Evolutionary conservation across 2,113 vertebrate genomes (phyloP), one percentile per base, ranked within the genome.

Genomic region (Platichthys stellatus): DNA sequence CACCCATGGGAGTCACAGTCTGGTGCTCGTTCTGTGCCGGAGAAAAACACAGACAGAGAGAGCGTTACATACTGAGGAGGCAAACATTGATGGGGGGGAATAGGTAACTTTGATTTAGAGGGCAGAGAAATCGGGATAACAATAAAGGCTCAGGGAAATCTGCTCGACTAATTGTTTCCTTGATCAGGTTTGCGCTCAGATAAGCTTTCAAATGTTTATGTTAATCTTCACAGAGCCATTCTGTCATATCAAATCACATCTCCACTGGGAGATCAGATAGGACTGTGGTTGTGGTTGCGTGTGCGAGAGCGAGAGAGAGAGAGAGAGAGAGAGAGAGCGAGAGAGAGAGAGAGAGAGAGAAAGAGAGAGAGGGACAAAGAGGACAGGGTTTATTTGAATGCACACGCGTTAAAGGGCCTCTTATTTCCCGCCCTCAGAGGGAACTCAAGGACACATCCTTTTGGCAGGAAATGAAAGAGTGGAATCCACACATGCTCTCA

Each of bases 1-100:
- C 97, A 99, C 28, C 74, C 90, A 88, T 93, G 86, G 0, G 87
- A 88, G 1, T 93, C 93, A 88, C 97, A 99, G 91, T 93, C 96
- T 47, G 88, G 83, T 24, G 88, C 71, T 54, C 92, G 93, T 14
- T 96, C 97, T 97, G 88, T 0, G 43, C 67, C 17, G 69, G 31
- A 76, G 69, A 61, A 67, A 65, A 85, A 85, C 17, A 73, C 6
- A 74, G 35, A 74, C 14, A 49, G 5, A 80, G 24, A 69, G 61
- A 62, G 54, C 15, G 72, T 85, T 69, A 78, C 76, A 72, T 31
- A 70, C 35, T 56, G 31, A 54, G 6, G 43, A 38, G 6, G 45
- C 9, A 12, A 47, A 66, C 20, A 12, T 0, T 5, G 21, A 64
- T 13, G 11, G 15, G 5, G 5, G 24, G 24, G 24, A 2, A 24